phyloP scores from a whole-genome alignment of 2,888 invertebrate genomes.

The Lamellibrachia satsuma region DNA sequence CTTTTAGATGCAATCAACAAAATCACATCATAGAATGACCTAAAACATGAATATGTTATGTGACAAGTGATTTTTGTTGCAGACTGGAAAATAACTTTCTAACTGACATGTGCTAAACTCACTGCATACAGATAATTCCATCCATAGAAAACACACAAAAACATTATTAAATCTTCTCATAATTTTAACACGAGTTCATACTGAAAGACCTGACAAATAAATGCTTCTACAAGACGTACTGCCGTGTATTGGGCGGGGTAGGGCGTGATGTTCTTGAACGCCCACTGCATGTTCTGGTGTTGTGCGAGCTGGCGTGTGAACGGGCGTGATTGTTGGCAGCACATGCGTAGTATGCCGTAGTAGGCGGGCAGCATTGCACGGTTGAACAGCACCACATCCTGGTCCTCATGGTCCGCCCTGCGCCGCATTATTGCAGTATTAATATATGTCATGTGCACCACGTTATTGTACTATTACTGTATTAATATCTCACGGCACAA shows the following conservation, averaged over 20 bases:
- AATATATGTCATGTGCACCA: neutral
- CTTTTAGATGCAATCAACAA: neutral
- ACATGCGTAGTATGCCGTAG: slow-evolving; percentile 83
- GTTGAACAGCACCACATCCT: slow-evolving; percentile 93
- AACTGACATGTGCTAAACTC: neutral
- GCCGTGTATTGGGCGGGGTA: slow-evolving; percentile 91
- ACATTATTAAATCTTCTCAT: no score
- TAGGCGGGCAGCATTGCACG: slow-evolving; percentile 89
- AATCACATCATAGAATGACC: neutral
- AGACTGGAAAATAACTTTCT: neutral
- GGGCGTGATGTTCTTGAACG: slow-evolving; percentile 95
- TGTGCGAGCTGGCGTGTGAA: slow-evolving; percentile 88
- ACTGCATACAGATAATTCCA: no score
- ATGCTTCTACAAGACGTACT: slow-evolving; percentile 55
- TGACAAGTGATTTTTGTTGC: neutral
- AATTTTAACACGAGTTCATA: no score
- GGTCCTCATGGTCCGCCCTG: slow-evolving; percentile 95
- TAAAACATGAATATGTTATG: neutral
- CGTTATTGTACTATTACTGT: neutral
- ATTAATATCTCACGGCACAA: neutral
- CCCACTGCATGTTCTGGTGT: slow-evolving; percentile 96
- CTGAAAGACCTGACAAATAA: neutral
- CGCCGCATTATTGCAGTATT: neutral
- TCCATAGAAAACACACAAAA: no score
- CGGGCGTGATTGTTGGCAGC: slow-evolving; percentile 86